Evolutionary conservation across 2,888 invertebrate genomes (phyloP), one percentile per base, ranked within the genome.

Genomic region (Gibbula magus): DNA sequence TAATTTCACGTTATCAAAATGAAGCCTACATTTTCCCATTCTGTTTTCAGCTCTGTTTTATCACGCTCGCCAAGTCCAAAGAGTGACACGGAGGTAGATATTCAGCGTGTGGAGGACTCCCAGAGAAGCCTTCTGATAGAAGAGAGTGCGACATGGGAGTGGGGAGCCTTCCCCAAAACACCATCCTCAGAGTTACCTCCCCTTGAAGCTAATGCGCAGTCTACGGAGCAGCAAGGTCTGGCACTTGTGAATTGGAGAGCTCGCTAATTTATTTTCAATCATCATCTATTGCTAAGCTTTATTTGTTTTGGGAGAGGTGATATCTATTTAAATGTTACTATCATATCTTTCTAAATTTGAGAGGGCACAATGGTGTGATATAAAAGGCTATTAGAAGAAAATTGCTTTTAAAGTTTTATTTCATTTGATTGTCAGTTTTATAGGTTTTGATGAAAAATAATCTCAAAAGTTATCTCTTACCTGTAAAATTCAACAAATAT

Each of bases 41-140:
- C 32, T 75, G 8, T 20, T 78, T 25, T 25, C 84, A 90, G 90
- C 73, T 89, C 90, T 0, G 75, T 84, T 16, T 83, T 81, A 32
- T 86, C 88, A 0, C 77, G 90, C 22, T 88, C 89, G 7, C 85
- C 87, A 16, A 86, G 87, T 0, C 89, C 90, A 2, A 97, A 97
- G 92, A 98, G 98, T 61, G 99, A 99, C 93, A 97, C 98, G 0
- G 99, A 99, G 92, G 96, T 97, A 90, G 98, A 98, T 93, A 91
- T 93, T 79, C 90, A 86, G 79, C 93, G 87, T 54, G 88, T 82
- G 51, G 97, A 97, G 95, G 96, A 86, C 96, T 76, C 78, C 13
- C 82, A 87, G 51, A 79, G 83, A 7, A 67, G 85, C 2, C 80
- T 85, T 8, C 66, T 84, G 5, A 81, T 86, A 61, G 88, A 88